Evolutionary conservation across 2,113 vertebrate genomes (phyloP), one percentile per base, ranked within the genome.

Genomic region (Equus przewalskii): DNA sequence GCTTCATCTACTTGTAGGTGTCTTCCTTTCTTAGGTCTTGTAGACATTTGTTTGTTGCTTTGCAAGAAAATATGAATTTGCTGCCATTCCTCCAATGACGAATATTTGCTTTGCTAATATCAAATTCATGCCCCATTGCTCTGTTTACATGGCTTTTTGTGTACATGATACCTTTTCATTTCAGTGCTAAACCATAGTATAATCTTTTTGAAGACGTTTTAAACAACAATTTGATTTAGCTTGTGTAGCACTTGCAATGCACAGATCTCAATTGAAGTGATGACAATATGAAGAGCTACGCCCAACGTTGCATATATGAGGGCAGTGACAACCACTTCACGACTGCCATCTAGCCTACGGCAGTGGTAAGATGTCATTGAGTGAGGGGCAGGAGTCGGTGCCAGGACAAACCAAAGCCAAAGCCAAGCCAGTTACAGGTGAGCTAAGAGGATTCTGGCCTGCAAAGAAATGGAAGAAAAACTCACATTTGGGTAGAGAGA

Each of bases 31-130:
- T 80, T 86, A 36, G 72, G 69, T 60, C 44, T 88, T 83, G 49
- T 89, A 95, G 96, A 96, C 62, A 76, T 24, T 84, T 83, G n/a
- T 69, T 62, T 93, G 67, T 91, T 96, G 83, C 76, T 95, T 89
- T 93, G 78, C 82, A 98, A 96, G 92, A 92, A 96, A 98, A 96
- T 95, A 78, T 93, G 36, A 96, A 97, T 96, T 96, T 65, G 69
- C 90, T 96, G 73, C 65, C 91, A 95, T 80, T 85, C 49, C 62
- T 92, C 36, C 82, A 80, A 51, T 87, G 87, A 97, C 76, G 95
- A 98, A 96, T 97, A 96, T 98, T 97, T 97, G 94, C 87, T 96
- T 95, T 33, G 2, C 95, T 97, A 97, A 95, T 96, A 96, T 89
- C 64, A 96, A 95, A 95, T 96, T 41, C 94, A 97, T 96, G 97